Percentiles rank a stretch among this genome's conserved stretches.
Evolutionary conservation across 2,113 vertebrate genomes (phyloP).

Genomic region (Lepidothrix coronata): DNA sequence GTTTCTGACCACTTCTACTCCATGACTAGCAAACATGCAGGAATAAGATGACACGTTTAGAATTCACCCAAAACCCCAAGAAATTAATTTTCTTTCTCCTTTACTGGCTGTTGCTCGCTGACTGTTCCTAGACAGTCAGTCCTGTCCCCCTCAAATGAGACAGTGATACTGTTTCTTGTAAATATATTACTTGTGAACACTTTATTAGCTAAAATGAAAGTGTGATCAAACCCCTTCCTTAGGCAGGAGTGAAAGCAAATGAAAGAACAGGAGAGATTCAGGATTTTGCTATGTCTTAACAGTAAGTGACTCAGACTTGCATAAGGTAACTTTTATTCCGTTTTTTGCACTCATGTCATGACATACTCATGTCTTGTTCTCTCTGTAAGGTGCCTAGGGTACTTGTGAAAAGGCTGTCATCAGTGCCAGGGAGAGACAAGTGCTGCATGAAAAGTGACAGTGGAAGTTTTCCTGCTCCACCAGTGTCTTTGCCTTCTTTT

Average conservation of each 20-base stretch:
- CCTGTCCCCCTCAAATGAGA: background rate
- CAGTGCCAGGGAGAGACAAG: background rate
- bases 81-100: background rate
- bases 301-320: background rate
- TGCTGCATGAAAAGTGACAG: background rate
- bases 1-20: background rate
- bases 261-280: background rate
- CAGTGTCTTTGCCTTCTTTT: background rate
- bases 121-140: background rate
- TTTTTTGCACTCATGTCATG: background rate
- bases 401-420: constrained; percentile 45
- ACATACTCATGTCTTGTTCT: constrained; percentile 1
- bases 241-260: background rate
- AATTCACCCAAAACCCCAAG: background rate
- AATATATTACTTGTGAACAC: background rate
- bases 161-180: background rate
- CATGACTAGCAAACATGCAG: background rate
- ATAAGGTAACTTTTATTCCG: background rate
- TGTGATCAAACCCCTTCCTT: background rate
- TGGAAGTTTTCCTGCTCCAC: background rate
- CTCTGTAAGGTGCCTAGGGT: background rate
- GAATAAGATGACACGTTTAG: background rate
- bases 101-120: background rate
- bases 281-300: background rate
- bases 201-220: background rate